Base-by-base conservation (phyloP, 53 echinoderm and acorn worm genomes). In the Patiria pectinifera region DNA sequence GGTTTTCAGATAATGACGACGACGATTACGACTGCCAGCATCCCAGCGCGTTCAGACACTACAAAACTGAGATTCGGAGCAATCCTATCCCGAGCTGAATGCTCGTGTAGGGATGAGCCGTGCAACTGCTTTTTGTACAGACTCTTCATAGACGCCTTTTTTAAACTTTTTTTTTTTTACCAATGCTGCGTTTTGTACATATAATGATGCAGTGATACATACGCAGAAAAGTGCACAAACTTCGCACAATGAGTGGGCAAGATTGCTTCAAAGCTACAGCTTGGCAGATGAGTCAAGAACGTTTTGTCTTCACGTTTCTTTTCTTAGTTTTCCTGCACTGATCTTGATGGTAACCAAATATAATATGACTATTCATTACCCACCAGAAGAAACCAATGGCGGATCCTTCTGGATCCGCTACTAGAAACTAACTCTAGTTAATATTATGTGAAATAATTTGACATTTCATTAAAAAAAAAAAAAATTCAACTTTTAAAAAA, bases 21-120 rank as follows among this genome's bases (percentile, higher is more conserved):
- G 94, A 95, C 11, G 95, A 95, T n/a, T 92, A 92, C 21, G 89
- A 90, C 26, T 90, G 90, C 58, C 90, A 90, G 80, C 90, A 90
- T 59, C 90, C 90, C 62, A 90, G 90, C 24, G 69, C 90, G 4
- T 90, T 90, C 80, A 90, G 90, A 46, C 80, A 80, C 14, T 66
- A 90, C 48, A 66, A 4, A 63, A 80, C 80, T 6, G 80, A 63
- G 82, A 80, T 80, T 21, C 61, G 76, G 19, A 58, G 62, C 59
- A 88, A 59, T 60, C 22, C 48, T 19, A 35, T 84, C 81, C 81
- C 60, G 45, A 90, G 90, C 77, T 90, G 90, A 90, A 85, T 43
- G 59, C 66, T 66, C 25, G 25, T 85, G 16, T 15, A 23, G 16
- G 21, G 66, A 45, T 9, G 15, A 44, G 74, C 49, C n/a, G 45